Base-by-base conservation (phyloP, 1,140 invertebrate genomes). In the Cryptotermes secundus region DNA sequence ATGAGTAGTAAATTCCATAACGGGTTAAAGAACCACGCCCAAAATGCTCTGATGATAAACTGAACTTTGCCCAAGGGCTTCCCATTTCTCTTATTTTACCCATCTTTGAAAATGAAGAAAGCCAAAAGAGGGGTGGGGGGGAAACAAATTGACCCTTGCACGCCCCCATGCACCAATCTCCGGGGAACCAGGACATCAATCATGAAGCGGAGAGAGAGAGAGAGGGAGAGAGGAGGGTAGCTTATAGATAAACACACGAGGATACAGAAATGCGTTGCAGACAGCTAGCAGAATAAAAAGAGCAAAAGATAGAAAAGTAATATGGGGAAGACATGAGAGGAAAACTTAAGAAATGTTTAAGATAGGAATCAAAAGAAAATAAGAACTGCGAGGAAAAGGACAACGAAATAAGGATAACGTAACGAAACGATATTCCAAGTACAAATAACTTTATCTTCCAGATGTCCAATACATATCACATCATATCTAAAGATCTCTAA, bases 1-100 rank as follows among this genome's bases (percentile, higher is more conserved):
- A 72, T n/a, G 59, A 72, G 59, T 72, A n/a, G 26, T 72, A 72
- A 72, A 72, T 72, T 72, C n/a, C 59, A 31, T 72, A 72, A 72
- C 26, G n/a, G 59, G 26, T 31, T 72, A n/a, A 31, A 31, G 59
- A 31, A 31, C 59, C 59, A 72, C 59, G 59, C 59, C 59, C 59
- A 3, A 14, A 31, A 1, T 65, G 3, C n/a, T 7, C 26, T n/a
- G 59, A 72, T 31, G n/a, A 72, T 72, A 14, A 72, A 72, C 26
- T 72, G 26, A 72, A 72, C 59, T 26, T 72, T 72, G 59, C 59
- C 26, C 59, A 9, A 31, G n/a, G 59, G 59, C 59, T 2, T 10
- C 26, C 59, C 4, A 72, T 72, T 72, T 72, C 26, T 72, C 59
- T 72, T 72, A 72, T 72, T 72, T 72, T 72, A 72, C 59, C 59